Conservation (phyloP, 2,888 invertebrate species). For the Sympetrum striolatum region DNA sequence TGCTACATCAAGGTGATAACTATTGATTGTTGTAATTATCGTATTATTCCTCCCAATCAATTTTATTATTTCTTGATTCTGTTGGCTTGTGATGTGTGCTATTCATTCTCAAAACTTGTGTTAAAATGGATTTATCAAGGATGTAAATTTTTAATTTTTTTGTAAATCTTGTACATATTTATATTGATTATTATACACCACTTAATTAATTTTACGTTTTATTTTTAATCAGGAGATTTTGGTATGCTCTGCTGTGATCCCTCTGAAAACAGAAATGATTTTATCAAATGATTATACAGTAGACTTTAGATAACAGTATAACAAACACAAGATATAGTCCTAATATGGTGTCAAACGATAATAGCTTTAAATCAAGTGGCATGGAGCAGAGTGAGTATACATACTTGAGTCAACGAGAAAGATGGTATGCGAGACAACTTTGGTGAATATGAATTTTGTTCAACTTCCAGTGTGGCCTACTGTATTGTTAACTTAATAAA, state of each 20-base stretch:
- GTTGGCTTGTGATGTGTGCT: conserved; percentile 17
- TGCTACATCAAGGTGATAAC: background rate
- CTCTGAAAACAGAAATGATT: conserved; percentile 10
- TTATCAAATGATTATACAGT: conserved; percentile 24
- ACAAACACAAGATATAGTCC: background rate
- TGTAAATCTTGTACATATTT: conserved; percentile 39
- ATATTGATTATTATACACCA: conserved; percentile 38
- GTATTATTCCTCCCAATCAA: background rate
- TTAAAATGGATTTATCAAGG: background rate
- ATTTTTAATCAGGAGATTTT: conserved; percentile 30
- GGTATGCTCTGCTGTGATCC: conserved; percentile 41
- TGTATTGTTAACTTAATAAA: conserved; percentile 33
- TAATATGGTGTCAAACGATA: conserved; percentile 11
- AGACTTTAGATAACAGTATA: background rate
- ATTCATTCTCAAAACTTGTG: conserved; percentile 12
- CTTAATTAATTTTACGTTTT: conserved; percentile 20
- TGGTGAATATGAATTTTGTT: conserved; percentile 6
- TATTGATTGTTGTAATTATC: background rate
- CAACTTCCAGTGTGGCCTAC: conserved; percentile 37
- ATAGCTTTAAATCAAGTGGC: conserved; percentile 8
- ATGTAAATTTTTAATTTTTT: conserved; percentile 36
- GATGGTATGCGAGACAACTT: background rate
- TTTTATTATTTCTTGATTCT: background rate
- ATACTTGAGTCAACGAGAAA: background rate
- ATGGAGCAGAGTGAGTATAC: background rate